Percentiles rank a stretch among this genome's conserved stretches.
These are phyloP conservation scores for Actinia equina DNA, from an alignment of 64 coral and sea anemone genomes.

Conservation along the genomic window DNA sequence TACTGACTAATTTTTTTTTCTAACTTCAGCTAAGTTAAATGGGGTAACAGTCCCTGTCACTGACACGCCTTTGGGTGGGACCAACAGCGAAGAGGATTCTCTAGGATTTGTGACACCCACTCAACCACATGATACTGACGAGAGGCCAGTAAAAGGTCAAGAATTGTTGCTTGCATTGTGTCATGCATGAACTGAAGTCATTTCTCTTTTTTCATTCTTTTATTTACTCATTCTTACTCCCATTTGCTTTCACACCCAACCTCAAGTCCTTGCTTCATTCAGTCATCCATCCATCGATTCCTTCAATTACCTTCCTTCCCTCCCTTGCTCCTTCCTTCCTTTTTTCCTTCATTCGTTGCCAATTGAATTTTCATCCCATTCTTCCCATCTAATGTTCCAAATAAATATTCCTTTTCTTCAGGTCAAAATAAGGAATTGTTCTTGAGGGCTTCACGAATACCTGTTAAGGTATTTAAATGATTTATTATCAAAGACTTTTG, in stretches of 20 bases:
- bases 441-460: not conserved
- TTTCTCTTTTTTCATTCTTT: too few species aligned
- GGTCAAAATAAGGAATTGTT: not conserved
- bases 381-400: not conserved
- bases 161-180: not conserved
- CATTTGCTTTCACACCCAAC: too few species aligned
- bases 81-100: conserved; percentile 35
- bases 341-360: too few species aligned
- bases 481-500: not conserved
- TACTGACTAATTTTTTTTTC: not conserved
- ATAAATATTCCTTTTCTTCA: not conserved
- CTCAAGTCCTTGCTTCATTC: too few species aligned
- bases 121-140: conserved; percentile 10
- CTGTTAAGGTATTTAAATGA: not conserved
- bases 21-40: conserved; percentile 38
- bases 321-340: too few species aligned
- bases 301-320: not conserved
- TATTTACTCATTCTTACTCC: too few species aligned
- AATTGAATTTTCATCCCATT: too few species aligned
- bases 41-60: conserved; percentile 46
- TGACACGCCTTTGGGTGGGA: conserved; percentile 44
- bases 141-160: conserved; percentile 22
- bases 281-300: not conserved
- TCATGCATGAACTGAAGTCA: too few species aligned
- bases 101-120: not conserved